Percentiles rank a stretch among this genome's conserved stretches.
Conservation (phyloP, 1,140 invertebrate genomes). For the Aphelenchoides fujianensis region DNA sequence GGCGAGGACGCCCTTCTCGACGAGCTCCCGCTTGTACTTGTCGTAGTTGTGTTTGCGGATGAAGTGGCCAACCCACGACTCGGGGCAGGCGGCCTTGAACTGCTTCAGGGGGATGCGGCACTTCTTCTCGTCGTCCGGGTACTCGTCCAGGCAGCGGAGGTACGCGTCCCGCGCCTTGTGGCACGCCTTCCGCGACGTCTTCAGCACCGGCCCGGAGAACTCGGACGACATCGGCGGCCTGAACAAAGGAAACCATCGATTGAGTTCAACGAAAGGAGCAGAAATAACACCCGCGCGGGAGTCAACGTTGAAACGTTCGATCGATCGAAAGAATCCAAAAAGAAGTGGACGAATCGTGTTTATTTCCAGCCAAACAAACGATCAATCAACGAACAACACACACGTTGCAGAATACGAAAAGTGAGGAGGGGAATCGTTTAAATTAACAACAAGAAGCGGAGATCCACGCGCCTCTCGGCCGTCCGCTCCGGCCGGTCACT, state of each 20-base stretch:
- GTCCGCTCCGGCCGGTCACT: not conserved
- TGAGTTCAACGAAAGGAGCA: no score
- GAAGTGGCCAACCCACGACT: slow-evolving; percentile 24
- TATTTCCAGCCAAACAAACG: not conserved
- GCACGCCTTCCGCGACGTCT: slow-evolving; percentile 28
- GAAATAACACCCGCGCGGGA: not conserved
- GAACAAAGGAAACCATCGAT: no score
- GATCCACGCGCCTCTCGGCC: no score
- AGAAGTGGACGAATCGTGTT: not conserved
- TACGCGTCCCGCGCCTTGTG: slow-evolving; percentile 22
- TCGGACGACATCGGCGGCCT: no score
- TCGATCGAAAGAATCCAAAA: not conserved
- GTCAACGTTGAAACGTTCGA: not conserved
- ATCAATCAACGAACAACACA: not conserved
- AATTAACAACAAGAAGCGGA: not conserved
- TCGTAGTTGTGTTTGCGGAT: slow-evolving; percentile 26
- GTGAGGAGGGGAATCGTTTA: not conserved
- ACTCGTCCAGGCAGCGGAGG: slow-evolving; percentile 25
- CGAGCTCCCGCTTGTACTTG: slow-evolving; percentile 23
- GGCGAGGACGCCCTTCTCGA: not conserved
- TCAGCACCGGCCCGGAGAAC: slow-evolving; percentile 21
- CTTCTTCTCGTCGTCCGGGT: slow-evolving; percentile 23
- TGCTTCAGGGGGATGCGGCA: not conserved
- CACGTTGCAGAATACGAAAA: no score
- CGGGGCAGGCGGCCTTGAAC: slow-evolving; percentile 22